Conservation (phyloP, 2,797 vertebrate species). For the Sebastiscus albofasciatus region DNA sequence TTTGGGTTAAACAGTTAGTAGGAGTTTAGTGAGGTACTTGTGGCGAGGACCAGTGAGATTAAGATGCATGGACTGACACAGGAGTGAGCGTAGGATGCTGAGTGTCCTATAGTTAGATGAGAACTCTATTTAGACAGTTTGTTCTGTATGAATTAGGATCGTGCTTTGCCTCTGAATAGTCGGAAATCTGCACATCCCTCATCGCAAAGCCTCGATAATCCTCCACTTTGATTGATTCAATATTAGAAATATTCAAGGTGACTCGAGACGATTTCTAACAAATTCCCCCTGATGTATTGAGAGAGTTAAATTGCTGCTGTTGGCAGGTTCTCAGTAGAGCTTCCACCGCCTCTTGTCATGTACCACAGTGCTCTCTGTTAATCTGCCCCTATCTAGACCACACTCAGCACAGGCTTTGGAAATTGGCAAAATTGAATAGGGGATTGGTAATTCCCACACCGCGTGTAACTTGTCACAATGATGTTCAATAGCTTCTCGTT, state of each 20-base stretch:
- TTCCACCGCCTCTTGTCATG: slow-evolving; percentile 24
- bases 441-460: slow-evolving; percentile 51
- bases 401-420: slow-evolving; percentile 45
- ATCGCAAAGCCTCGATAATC: background rate
- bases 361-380: slow-evolving; percentile 21
- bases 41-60: background rate
- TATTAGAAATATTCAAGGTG: slow-evolving; percentile 26
- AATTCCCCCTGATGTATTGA: background rate
- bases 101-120: background rate
- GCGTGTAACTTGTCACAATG: slow-evolving; percentile 58
- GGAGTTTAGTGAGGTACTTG: background rate
- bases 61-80: background rate
- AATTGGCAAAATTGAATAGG: slow-evolving; percentile 51
- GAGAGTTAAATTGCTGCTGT: slow-evolving; percentile 19
- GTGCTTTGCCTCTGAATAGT: background rate
- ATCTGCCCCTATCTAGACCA: slow-evolving; percentile 37
- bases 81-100: background rate
- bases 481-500: slow-evolving; percentile 42
- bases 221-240: background rate
- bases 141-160: background rate
- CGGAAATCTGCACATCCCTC: slow-evolving; percentile 9
- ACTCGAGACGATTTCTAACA: background rate
- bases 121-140: background rate
- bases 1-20: background rate
- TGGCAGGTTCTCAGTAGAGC: slow-evolving; percentile 28